A percentile compares a stretch with the other conserved stretches of the same genome.
phyloP scores from a whole-genome alignment of 1,140 invertebrate genomes.

The Lasaia peninsularis region DNA sequence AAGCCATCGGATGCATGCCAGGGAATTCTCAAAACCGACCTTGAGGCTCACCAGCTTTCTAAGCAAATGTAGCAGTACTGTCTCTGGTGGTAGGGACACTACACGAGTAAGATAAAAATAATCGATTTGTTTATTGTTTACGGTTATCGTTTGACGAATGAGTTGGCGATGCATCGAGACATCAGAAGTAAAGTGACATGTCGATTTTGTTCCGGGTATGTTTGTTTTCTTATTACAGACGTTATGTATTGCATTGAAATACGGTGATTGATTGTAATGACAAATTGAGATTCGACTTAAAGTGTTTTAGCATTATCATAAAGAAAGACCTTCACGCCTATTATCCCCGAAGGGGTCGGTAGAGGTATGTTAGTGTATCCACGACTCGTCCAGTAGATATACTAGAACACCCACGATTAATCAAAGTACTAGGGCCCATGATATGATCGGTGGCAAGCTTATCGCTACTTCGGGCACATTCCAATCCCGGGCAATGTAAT shows the following conservation, averaged over 20 bases:
- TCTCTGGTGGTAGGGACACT: slow-evolving; percentile 40
- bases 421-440: no score
- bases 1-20: slow-evolving; percentile 58
- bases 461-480: no score
- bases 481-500: no score
- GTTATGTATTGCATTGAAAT: slow-evolving; percentile 3
- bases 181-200: slow-evolving; percentile 35
- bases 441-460: no score
- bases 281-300: not conserved
- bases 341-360: no score
- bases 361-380: no score
- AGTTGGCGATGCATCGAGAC: slow-evolving; percentile 46
- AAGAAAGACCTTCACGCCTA: no score
- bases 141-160: slow-evolving; percentile 23
- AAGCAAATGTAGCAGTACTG: slow-evolving; percentile 46
- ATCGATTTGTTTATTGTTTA: slow-evolving; percentile 24
- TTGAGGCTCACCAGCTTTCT: slow-evolving; percentile 51
- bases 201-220: slow-evolving; percentile 59
- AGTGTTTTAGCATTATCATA: no score
- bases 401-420: no score
- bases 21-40: slow-evolving; percentile 57
- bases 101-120: slow-evolving; percentile 33
- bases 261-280: not conserved
- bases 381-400: no score
- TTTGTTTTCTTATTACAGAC: slow-evolving; percentile 23